Evolutionary conservation across 2,888 invertebrate genomes (phyloP).

Genomic region (Exephanes ischioxanthus): DNA sequence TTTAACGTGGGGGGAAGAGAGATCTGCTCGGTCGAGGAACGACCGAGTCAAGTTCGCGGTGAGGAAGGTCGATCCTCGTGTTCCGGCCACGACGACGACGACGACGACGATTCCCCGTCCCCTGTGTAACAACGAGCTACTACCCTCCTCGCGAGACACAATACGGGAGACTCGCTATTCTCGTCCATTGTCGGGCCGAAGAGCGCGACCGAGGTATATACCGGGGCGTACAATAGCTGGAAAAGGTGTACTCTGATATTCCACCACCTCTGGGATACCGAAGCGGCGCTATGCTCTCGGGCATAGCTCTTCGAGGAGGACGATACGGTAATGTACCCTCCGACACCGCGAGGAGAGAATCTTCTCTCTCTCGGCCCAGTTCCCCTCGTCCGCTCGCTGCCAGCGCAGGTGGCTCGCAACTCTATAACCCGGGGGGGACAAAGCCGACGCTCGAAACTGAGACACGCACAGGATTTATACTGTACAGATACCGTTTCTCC

Average conservation of each 20-base stretch:
- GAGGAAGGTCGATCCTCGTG: slow-evolving; percentile 67
- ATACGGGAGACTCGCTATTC: slow-evolving; percentile 79
- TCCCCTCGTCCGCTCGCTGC: slow-evolving; percentile 8
- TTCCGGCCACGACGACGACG: slow-evolving; percentile 72
- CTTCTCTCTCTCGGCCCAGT: slow-evolving; percentile 49
- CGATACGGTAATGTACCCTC: slow-evolving; percentile 68
- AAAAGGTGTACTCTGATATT: slow-evolving; percentile 82
- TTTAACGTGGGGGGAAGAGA: slow-evolving; percentile 50
- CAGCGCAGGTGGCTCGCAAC: slow-evolving; percentile 56
- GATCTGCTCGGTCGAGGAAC: slow-evolving; percentile 66
- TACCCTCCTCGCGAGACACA: slow-evolving; percentile 76
- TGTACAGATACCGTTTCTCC: slow-evolving; percentile 12
- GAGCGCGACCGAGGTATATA: slow-evolving; percentile 55
- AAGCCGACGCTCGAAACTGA: slow-evolving; percentile 63
- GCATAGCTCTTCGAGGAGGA: slow-evolving; percentile 43
- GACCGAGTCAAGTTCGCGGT: slow-evolving; percentile 66
- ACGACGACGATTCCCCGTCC: slow-evolving; percentile 46
- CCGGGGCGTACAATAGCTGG: slow-evolving; percentile 75
- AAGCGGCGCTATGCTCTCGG: slow-evolving; percentile 16
- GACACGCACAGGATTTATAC: slow-evolving; percentile 53
- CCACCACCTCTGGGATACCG: slow-evolving; percentile 75
- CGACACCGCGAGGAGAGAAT: slow-evolving; percentile 47
- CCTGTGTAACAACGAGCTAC: slow-evolving; percentile 65
- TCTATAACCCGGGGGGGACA: slow-evolving; percentile 62
- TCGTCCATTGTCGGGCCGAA: slow-evolving; percentile 78